Evolutionary conservation across 2,113 vertebrate species (phyloP).

Genomic region (Cardinalis cardinalis): DNA sequence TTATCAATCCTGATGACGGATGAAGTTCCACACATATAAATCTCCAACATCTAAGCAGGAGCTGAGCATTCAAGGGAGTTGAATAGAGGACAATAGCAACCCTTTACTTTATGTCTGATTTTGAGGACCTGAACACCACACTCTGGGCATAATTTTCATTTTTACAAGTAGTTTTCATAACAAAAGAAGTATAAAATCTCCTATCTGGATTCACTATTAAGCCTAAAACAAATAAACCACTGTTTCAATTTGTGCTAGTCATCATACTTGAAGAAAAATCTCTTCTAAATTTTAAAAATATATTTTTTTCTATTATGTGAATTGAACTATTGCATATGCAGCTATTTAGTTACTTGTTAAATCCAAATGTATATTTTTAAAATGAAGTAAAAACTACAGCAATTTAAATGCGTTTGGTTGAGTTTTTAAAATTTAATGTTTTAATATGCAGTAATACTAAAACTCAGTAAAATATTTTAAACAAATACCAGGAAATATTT

Average conservation of each 20-base stretch:
- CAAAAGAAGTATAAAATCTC: neutral
- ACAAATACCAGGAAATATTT: neutral
- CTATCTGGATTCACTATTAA: neutral
- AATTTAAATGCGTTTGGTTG: neutral
- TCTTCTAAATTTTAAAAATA: neutral
- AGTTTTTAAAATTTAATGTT: neutral
- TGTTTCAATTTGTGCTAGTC: neutral
- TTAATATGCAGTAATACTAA: neutral
- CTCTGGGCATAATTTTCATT: neutral
- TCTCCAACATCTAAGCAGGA: neutral
- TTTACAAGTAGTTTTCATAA: neutral
- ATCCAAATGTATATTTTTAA: neutral
- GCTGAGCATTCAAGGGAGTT: neutral
- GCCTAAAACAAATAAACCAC: neutral
- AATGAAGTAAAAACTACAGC: neutral
- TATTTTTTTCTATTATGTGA: neutral
- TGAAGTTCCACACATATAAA: neutral
- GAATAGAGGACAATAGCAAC: neutral
- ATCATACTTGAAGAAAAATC: neutral
- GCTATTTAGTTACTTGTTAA: neutral
- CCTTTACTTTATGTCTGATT: neutral
- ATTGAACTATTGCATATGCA: neutral
- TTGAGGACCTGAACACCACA: neutral
- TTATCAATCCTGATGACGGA: neutral
- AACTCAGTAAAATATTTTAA: neutral